Percentiles rank a stretch among this genome's conserved stretches.
Evolutionary conservation across 1,140 invertebrate species (phyloP).

Genomic region (Eumaeus atala): DNA sequence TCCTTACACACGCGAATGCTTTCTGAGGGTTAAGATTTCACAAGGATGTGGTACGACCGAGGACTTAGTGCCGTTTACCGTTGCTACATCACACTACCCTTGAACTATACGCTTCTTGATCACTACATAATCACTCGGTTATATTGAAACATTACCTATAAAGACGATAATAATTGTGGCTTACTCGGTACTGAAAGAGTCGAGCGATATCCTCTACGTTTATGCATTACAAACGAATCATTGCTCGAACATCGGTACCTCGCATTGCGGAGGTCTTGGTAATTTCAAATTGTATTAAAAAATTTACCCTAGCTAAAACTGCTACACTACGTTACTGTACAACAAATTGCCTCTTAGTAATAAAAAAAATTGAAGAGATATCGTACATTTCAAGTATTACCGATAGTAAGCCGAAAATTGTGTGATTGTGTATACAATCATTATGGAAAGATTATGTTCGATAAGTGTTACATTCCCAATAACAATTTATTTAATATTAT

Average conservation of each 20-base stretch:
- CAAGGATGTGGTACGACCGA: conserved; percentile 21
- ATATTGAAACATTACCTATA: conserved; percentile 27
- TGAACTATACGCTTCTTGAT: conserved; percentile 9
- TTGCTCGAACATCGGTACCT: conserved; percentile 39
- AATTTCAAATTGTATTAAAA: conserved; percentile 64
- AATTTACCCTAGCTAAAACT: conserved; percentile 70
- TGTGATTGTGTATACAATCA: conserved; percentile 41
- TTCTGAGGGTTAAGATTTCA: conserved; percentile 16
- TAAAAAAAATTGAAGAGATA: conserved; percentile 43
- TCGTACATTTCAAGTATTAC: conserved; percentile 37
- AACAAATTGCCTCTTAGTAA: conserved; percentile 58
- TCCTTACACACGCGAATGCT: conserved; percentile 48
- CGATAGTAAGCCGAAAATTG: conserved; percentile 52
- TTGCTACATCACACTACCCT: conserved; percentile 14
- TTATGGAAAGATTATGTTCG: conserved; percentile 59
- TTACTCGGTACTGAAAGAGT: conserved; percentile 53
- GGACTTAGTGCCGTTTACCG: conserved; percentile 56
- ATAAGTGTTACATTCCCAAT: conserved; percentile 71
- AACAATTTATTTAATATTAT: conserved; percentile 65
- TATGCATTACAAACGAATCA: conserved; percentile 44
- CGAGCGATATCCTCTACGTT: conserved; percentile 41
- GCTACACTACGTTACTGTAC: conserved; percentile 70
- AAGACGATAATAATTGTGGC: conserved; percentile 42
- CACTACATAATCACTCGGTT: conserved; percentile 17
- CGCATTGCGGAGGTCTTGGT: conserved; percentile 52